Evolutionary conservation across 2,797 vertebrate species (phyloP), one percentile per base, ranked within the genome.

Genomic region (Scleropages formosus): DNA sequence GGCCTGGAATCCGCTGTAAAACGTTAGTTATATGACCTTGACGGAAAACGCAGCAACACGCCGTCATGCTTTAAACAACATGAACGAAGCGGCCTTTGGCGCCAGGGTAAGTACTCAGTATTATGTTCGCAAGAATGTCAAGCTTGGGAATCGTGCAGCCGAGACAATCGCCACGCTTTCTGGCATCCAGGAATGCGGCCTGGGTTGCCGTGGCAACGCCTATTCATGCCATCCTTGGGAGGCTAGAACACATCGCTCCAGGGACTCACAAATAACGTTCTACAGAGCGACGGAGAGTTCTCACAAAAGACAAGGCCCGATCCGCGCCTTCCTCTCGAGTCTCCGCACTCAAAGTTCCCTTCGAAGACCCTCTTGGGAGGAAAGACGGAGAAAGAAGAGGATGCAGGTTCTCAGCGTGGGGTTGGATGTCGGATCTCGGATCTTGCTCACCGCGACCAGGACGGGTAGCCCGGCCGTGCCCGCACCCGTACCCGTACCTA

Each of bases 251-350:
- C 31, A 44, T 73, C 82, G 78, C 78, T 12, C 2, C 53, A 56
- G 53, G 83, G 89, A 97, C 96, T 98, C 95, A 98, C 97, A 92
- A 92, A 94, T 89, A 96, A 92, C 62, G 93, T 89, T 93, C 91
- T 96, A 95, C 89, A 96, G 92, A 95, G 89, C 85, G 95, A 93
- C 82, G 95, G 85, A 88, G 93, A 92, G 89, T 93, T 94, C 89
- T 97, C 95, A 92, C 94, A 96, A 95, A 98, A 96, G 88, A 98
- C 94, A 88, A 98, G 94, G 88, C 97, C 96, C 78, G 95, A 98
- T 62, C 95, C 96, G 89, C 93, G 93, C 90, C 97, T 94, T 91
- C 95, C 94, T 87, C 94, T 95, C 88, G 96, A 93, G 93, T 94
- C 94, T 84, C 96, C 97, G 85, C 94, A 96, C 90, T 95, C 96